Conservation (phyloP, 2,113 vertebrate species). For the Sphyrna mokarran region DNA sequence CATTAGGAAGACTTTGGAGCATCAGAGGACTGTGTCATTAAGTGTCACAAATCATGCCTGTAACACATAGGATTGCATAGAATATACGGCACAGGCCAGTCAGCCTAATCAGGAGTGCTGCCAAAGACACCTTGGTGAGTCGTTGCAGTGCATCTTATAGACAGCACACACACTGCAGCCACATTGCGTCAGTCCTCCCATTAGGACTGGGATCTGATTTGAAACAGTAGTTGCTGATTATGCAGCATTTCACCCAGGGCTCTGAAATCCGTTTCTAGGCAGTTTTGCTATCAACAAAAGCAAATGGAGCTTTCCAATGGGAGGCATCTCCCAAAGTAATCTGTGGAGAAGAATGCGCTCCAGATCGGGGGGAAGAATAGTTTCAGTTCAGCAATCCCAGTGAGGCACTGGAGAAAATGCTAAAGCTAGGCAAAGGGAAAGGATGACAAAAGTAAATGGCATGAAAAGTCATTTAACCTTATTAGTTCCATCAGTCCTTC, state of each 20-base stretch:
- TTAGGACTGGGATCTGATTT: too few species aligned
- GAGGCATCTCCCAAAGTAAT: background rate
- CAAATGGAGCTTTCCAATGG: too few species aligned
- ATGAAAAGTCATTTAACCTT: background rate
- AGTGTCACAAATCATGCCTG: background rate
- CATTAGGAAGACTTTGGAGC: background rate
- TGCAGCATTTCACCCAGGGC: background rate
- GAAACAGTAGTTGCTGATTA: too few species aligned
- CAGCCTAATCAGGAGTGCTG: too few species aligned
- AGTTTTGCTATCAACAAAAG: too few species aligned
- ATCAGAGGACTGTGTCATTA: background rate
- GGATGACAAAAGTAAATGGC: background rate
- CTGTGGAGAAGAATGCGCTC: background rate
- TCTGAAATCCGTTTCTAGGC: background rate
- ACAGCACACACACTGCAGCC: too few species aligned
- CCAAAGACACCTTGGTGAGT: too few species aligned
- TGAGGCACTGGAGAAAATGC: background rate
- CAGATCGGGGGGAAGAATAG: background rate
- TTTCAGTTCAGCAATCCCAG: background rate
- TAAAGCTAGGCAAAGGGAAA: background rate
- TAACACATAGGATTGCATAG: too few species aligned
- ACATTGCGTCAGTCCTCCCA: too few species aligned
- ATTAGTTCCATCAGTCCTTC: background rate
- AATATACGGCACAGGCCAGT: too few species aligned
- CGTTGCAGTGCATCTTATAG: too few species aligned